A percentile compares a stretch with the other conserved stretches of the same genome.
Evolutionary conservation across 2,797 vertebrate genomes (phyloP).

Genomic region (Sebastiscus albofasciatus): DNA sequence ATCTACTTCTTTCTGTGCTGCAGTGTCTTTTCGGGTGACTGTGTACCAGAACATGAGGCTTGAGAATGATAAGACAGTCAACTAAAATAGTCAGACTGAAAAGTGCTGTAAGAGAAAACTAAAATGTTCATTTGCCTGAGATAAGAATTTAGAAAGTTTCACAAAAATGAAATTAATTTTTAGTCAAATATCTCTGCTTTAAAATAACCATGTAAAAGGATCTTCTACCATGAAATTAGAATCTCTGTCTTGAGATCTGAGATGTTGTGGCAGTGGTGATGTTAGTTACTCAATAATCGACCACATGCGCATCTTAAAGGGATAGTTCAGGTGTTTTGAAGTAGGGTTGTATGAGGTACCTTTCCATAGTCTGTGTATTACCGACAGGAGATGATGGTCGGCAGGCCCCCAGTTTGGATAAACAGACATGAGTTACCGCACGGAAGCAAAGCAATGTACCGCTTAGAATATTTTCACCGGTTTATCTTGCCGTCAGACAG

Average conservation of each 20-base stretch:
- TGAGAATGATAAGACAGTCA: not conserved
- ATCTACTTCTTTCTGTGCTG: not conserved
- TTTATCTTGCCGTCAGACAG: too few species aligned
- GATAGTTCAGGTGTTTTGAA: too few species aligned
- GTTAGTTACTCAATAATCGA: too few species aligned
- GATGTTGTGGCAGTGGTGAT: not conserved
- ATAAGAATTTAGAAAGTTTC: not conserved
- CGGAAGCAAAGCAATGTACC: too few species aligned
- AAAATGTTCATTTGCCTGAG: not conserved
- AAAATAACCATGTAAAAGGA: not conserved
- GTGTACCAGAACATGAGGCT: not conserved
- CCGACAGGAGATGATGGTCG: fast-evolving
- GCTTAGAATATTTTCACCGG: too few species aligned
- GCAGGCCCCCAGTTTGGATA: too few species aligned
- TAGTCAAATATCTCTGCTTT: not conserved
- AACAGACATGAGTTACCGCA: too few species aligned
- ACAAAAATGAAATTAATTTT: not conserved
- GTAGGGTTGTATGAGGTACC: too few species aligned
- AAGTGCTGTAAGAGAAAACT: not conserved
- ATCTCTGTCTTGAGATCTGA: not conserved
- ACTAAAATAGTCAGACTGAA: not conserved
- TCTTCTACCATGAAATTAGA: not conserved
- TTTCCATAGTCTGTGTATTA: too few species aligned
- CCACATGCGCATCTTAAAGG: too few species aligned
- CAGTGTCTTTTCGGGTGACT: not conserved